Evolutionary conservation across 2,113 vertebrate species (phyloP).

Genomic region (Cyanistes caeruleus): DNA sequence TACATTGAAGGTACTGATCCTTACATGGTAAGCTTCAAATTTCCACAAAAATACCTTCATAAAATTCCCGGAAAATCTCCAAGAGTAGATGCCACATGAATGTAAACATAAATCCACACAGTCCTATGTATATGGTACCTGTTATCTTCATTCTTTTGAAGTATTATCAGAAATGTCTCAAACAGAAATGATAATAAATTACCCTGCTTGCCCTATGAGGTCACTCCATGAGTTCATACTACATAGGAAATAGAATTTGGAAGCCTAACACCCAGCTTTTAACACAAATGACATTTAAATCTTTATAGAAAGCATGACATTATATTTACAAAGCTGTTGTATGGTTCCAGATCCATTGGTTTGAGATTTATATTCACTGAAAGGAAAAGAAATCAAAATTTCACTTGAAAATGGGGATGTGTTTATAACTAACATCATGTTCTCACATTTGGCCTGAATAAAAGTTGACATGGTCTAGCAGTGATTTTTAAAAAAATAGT

Average conservation of each 20-base stretch:
- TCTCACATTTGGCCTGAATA: background rate
- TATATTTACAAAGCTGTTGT: background rate
- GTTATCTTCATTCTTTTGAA: conserved; percentile 15
- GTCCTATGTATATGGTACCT: background rate
- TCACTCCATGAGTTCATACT: background rate
- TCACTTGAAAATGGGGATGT: background rate
- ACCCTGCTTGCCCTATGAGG: background rate
- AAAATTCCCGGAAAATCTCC: background rate
- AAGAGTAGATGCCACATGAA: background rate
- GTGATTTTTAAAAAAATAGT: background rate
- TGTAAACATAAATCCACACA: background rate
- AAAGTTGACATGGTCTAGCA: background rate
- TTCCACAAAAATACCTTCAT: background rate
- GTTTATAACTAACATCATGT: background rate
- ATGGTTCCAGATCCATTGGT: background rate
- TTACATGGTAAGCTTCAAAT: background rate
- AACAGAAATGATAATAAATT: background rate
- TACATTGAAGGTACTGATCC: background rate
- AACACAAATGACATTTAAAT: background rate
- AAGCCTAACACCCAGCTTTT: background rate
- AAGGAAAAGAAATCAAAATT: conserved; percentile 9
- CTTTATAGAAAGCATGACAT: background rate
- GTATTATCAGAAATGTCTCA: conserved; percentile 5
- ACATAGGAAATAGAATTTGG: background rate
- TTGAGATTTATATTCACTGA: background rate